These are phyloP conservation scores for Archivesica marissinica DNA, from an alignment of 1,140 invertebrate species.

Conservation along the genomic window DNA sequence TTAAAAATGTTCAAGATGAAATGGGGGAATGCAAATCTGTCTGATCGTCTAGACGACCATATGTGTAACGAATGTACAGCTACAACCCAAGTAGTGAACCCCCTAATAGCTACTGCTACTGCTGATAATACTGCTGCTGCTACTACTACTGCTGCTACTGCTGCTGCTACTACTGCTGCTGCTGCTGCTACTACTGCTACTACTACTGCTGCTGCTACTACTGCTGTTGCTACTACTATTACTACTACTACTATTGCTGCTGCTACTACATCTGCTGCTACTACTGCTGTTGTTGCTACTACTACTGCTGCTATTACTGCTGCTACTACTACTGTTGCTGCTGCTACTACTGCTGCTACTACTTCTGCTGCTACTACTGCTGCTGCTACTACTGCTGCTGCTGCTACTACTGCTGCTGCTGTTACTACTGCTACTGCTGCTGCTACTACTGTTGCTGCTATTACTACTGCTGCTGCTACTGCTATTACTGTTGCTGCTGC, in stretches of 20 bases:
- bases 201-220: conserved; percentile 44
- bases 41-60: too few species aligned
- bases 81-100: too few species aligned
- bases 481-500: too few species aligned
- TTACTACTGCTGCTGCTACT: too few species aligned
- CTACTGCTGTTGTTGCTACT: conserved; percentile 16
- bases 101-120: not conserved
- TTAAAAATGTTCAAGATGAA: too few species aligned
- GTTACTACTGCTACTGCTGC: too few species aligned
- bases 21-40: too few species aligned
- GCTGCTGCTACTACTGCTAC: conserved; percentile 43
- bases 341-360: conserved; percentile 26
- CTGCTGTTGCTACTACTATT: conserved; percentile 25
- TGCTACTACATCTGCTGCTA: conserved; percentile 30
- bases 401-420: too few species aligned
- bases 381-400: not conserved
- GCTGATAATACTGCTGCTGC: conserved; percentile 66
- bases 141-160: conserved; percentile 68
- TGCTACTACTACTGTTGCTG: conserved; percentile 35
- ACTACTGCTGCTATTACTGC: conserved; percentile 1
- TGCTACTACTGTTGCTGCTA: too few species aligned
- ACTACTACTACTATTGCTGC: conserved; percentile 12
- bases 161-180: conserved; percentile 46
- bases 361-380: conserved; percentile 5
- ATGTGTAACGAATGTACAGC: too few species aligned